A percentile compares a stretch with the other conserved stretches of the same genome.
These are phyloP conservation scores for Myanophis thanlyinensis DNA, from an alignment of 2,113 vertebrate species.

Conservation along the genomic window DNA sequence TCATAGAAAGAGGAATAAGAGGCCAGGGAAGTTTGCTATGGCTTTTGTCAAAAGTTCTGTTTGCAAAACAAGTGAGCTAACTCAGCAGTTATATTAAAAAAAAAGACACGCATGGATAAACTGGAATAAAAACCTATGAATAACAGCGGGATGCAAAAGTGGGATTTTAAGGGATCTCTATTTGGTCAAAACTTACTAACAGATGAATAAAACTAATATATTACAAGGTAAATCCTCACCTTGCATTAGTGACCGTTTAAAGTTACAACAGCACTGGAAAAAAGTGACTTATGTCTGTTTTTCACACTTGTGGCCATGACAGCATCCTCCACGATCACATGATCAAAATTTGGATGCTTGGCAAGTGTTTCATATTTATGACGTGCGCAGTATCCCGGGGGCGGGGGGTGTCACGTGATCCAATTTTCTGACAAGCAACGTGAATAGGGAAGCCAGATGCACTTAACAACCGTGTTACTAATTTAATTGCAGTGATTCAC, in stretches of 20 bases:
- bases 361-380: background rate
- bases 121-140: background rate
- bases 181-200: background rate
- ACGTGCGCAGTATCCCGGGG: background rate
- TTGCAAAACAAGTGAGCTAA: background rate
- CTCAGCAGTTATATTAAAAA: background rate
- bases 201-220: background rate
- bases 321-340: background rate
- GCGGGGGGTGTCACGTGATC: too few relatives aligned
- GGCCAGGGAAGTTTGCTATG: background rate
- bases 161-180: background rate
- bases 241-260: background rate
- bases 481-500: background rate
- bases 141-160: background rate
- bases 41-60: background rate
- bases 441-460: background rate
- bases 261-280: background rate
- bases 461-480: background rate
- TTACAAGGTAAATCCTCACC: background rate
- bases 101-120: background rate
- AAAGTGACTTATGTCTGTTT: background rate
- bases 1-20: background rate
- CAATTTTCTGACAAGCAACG: background rate
- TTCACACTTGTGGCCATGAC: too few relatives aligned
- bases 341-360: background rate